A percentile compares a stretch with the other conserved stretches of the same genome.
Conservation (phyloP, 2,113 vertebrate species). For the Collichthys lucidus region DNA sequence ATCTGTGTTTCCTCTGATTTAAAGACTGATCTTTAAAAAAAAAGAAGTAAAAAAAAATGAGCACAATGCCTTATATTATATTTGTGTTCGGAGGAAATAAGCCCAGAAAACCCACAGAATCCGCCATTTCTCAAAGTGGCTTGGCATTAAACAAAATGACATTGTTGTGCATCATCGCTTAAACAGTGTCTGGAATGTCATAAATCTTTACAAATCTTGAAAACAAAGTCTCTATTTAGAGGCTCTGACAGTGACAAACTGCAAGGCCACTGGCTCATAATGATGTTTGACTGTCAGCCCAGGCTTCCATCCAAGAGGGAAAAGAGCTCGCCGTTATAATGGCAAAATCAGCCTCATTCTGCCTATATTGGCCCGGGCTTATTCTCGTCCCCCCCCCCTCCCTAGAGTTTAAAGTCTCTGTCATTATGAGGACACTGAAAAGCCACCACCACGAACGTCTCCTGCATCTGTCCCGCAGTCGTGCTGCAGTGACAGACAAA, state of each 20-base stretch:
- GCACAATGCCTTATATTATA: conserved; percentile 70
- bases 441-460: conserved; percentile 25
- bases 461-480: conserved; percentile 42
- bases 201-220: conserved; percentile 80
- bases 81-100: conserved; percentile 65
- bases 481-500: conserved; percentile 4
- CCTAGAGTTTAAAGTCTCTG: conserved; percentile 56
- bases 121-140: conserved; percentile 75
- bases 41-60: conserved; percentile 17
- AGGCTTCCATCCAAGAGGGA: conserved; percentile 70
- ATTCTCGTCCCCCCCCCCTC: conserved; percentile 57
- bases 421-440: conserved; percentile 65
- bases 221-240: conserved; percentile 84
- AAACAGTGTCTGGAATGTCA: conserved; percentile 74
- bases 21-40: conserved; percentile 37
- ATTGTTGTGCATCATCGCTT: conserved; percentile 77
- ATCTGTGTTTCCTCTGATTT: conserved; percentile 55
- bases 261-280: conserved; percentile 79
- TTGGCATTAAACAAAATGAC: conserved; percentile 79
- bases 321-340: conserved; percentile 63
- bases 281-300: conserved; percentile 80
- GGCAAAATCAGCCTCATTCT: conserved; percentile 74
- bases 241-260: conserved; percentile 81
- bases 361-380: conserved; percentile 68
- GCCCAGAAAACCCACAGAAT: conserved; percentile 60